Percentiles rank a stretch among this genome's conserved stretches.
Conservation (phyloP, 2,113 vertebrate genomes). For the Mola mola region DNA sequence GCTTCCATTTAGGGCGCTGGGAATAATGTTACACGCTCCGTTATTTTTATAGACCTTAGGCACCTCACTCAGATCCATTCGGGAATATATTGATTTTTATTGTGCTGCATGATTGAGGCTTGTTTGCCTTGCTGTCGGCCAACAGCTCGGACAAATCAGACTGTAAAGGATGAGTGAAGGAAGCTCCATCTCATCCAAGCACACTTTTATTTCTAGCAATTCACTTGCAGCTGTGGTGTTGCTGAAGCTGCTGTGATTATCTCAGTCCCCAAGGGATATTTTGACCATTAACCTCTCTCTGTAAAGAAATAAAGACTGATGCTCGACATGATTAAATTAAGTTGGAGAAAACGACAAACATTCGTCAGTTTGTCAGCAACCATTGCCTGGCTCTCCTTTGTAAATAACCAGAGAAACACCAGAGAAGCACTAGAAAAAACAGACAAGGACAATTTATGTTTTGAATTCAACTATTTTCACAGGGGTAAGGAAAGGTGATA, state of each 20-base stretch:
- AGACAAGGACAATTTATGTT: not conserved
- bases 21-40: constrained; percentile 77
- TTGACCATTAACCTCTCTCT: constrained; percentile 10
- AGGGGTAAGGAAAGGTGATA: not conserved
- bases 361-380: constrained; percentile 4
- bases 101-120: constrained; percentile 74
- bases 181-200: constrained; percentile 19
- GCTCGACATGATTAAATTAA: constrained; percentile 10
- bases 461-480: constrained; percentile 7
- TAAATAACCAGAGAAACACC: not conserved
- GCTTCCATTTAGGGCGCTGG: constrained; percentile 67
- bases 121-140: constrained; percentile 58
- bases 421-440: no score
- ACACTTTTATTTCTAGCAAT: constrained; percentile 1
- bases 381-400: not conserved
- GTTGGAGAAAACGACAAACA: not conserved
- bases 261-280: constrained; percentile 15
- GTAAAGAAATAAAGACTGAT: constrained; percentile 4
- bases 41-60: constrained; percentile 75
- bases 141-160: constrained; percentile 53
- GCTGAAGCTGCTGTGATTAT: constrained; percentile 27
- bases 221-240: not conserved
- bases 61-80: constrained; percentile 72
- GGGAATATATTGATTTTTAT: constrained; percentile 78
- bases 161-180: constrained; percentile 52